phyloP scores from a whole-genome alignment of 2,888 invertebrate genomes.

The Brachycybe producta region DNA sequence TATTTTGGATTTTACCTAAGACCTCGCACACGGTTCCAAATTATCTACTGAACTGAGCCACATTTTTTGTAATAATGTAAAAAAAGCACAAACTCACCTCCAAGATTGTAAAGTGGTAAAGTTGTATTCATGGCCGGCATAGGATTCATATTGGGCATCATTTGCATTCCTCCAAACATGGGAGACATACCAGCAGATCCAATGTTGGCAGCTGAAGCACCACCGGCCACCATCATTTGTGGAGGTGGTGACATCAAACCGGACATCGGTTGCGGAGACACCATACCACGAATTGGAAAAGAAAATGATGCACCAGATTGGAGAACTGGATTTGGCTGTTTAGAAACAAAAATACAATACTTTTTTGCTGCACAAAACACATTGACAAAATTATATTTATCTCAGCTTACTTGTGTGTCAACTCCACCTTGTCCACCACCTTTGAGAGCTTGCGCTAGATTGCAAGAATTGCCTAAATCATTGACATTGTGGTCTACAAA shows the following conservation, averaged over 20 bases:
- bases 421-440: constrained; percentile 44
- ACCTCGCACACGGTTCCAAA: too few relatives aligned
- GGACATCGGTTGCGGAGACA: constrained; percentile 29
- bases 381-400: not conserved
- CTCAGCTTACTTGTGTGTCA: constrained; percentile 23
- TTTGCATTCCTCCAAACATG: constrained; percentile 16
- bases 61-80: constrained; percentile 7
- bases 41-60: too few relatives aligned
- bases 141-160: constrained; percentile 12
- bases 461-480: constrained; percentile 51
- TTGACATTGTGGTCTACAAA: constrained; percentile 56
- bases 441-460: constrained; percentile 58
- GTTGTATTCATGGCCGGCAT: constrained; percentile 25
- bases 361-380: not conserved
- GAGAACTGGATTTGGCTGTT: not conserved
- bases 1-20: too few relatives aligned
- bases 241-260: constrained; percentile 32
- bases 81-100: constrained; percentile 26
- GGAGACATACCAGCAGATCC: constrained; percentile 10
- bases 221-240: constrained; percentile 27
- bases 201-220: constrained; percentile 9
- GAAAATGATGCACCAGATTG: constrained; percentile 8
- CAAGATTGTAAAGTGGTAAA: constrained; percentile 32
- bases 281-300: constrained; percentile 28
- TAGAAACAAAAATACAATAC: not conserved